Evolutionary conservation across 2,888 invertebrate genomes (phyloP).

Genomic region (Apeira syringaria): DNA sequence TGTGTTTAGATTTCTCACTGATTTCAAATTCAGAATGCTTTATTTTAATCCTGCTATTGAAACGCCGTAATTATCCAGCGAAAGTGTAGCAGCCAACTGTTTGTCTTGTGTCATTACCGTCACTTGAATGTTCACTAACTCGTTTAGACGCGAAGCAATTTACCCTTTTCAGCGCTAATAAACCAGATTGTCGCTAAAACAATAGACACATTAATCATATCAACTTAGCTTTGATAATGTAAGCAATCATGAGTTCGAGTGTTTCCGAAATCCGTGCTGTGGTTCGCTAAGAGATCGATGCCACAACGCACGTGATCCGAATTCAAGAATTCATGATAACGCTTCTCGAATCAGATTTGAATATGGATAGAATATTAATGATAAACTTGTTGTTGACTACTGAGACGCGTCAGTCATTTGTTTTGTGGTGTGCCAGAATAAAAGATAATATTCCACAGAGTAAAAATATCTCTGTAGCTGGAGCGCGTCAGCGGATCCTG

Average conservation of each 20-base stretch:
- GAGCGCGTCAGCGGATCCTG: slow-evolving; percentile 2
- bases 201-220: slow-evolving; percentile 32
- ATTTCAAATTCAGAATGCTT: too few species aligned
- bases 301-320: slow-evolving; percentile 61
- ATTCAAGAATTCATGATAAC: slow-evolving; percentile 60
- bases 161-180: slow-evolving; percentile 35
- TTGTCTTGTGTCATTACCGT: slow-evolving; percentile 30
- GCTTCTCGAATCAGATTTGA: slow-evolving; percentile 73
- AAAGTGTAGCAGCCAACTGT: slow-evolving; percentile 13
- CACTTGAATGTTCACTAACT: slow-evolving; percentile 24
- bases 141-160: slow-evolving; percentile 27
- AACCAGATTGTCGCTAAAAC: slow-evolving; percentile 33
- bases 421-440: slow-evolving; percentile 33
- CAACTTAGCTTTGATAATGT: slow-evolving; percentile 59
- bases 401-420: slow-evolving; percentile 47
- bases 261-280: slow-evolving; percentile 52
- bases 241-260: slow-evolving; percentile 68
- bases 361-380: slow-evolving; percentile 80
- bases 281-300: slow-evolving; percentile 53
- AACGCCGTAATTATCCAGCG: slow-evolving; percentile 10
- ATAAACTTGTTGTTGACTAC: slow-evolving; percentile 65
- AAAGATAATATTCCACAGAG: slow-evolving; percentile 15
- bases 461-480: slow-evolving; percentile 4
- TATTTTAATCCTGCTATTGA: too few species aligned
- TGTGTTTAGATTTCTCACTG: too few species aligned